Conservation (phyloP, 2,113 vertebrate species). For the Pristiophorus japonicus region DNA sequence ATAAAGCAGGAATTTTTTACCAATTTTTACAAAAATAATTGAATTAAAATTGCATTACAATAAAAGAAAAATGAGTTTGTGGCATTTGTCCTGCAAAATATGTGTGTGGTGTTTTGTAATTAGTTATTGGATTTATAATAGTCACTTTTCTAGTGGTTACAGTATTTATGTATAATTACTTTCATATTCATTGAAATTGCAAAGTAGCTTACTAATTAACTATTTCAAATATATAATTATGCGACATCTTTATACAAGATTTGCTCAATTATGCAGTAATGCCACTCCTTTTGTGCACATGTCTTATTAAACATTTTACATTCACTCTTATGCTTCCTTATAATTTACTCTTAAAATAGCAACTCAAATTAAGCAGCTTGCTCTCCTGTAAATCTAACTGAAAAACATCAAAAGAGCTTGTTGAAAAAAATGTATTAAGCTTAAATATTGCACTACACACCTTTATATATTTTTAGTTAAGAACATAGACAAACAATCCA, state of each 20-base stretch:
- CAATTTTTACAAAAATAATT: slow-evolving; percentile 12
- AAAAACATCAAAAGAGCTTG: slow-evolving; percentile 59
- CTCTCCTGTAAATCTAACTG: slow-evolving; percentile 64
- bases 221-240: slow-evolving; percentile 86
- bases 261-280: slow-evolving; percentile 90
- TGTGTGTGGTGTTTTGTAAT: slow-evolving; percentile 79
- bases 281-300: slow-evolving; percentile 79
- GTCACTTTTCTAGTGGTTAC: slow-evolving; percentile 79
- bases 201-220: slow-evolving; percentile 85
- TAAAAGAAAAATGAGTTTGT: slow-evolving; percentile 69
- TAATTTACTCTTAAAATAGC: slow-evolving; percentile 83
- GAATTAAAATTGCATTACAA: slow-evolving; percentile 60
- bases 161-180: slow-evolving; percentile 86
- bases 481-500: not conserved
- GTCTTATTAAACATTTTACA: slow-evolving; percentile 83
- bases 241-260: slow-evolving; percentile 84
- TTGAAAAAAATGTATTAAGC: slow-evolving; percentile 55
- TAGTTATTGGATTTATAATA: slow-evolving; percentile 85
- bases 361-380: slow-evolving; percentile 78
- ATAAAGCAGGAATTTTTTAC: not conserved
- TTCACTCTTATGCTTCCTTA: slow-evolving; percentile 87
- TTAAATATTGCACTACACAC: slow-evolving; percentile 49
- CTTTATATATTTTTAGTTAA: not conserved
- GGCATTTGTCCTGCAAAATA: slow-evolving; percentile 75
- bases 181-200: slow-evolving; percentile 88